Evolutionary conservation across 2,797 vertebrate species (phyloP).

Genomic region (Ambastaia sidthimunki): DNA sequence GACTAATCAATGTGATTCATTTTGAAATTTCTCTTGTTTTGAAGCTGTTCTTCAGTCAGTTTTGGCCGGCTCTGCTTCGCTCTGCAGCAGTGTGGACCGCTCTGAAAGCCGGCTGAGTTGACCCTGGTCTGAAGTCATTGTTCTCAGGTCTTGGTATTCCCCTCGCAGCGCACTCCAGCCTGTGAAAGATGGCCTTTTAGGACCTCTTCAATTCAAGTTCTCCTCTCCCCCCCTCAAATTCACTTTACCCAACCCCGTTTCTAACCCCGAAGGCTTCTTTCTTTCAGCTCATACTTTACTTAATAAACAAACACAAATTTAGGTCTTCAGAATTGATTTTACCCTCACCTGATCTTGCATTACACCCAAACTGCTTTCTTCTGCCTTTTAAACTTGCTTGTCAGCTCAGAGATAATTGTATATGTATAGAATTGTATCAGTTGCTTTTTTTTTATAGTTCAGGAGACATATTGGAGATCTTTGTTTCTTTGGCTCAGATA

Average conservation of each 20-base stretch:
- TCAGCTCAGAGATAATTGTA: background rate
- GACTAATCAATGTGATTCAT: constrained; percentile 12
- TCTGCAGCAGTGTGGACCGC: constrained; percentile 71
- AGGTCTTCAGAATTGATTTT: constrained; percentile 25
- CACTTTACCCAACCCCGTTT: constrained; percentile 51
- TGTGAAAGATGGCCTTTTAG: constrained; percentile 79
- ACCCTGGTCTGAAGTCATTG: constrained; percentile 78
- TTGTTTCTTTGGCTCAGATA: background rate
- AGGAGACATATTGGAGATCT: background rate
- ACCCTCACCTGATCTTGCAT: constrained; percentile 45
- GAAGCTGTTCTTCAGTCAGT: constrained; percentile 34
- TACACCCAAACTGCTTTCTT: constrained; percentile 40
- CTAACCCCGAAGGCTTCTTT: constrained; percentile 53
- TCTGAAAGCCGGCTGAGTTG: constrained; percentile 75
- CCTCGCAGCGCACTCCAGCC: constrained; percentile 75
- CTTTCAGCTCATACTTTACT: constrained; percentile 22
- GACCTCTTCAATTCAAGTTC: constrained; percentile 60
- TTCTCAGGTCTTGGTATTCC: constrained; percentile 82
- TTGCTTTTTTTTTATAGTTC: background rate
- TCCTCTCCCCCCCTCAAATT: constrained; percentile 42
- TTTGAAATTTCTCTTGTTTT: constrained; percentile 27
- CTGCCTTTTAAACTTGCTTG: background rate
- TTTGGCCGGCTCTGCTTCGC: constrained; percentile 47
- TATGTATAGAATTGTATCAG: background rate
- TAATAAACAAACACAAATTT: constrained; percentile 52